Conservation (phyloP, 2,797 vertebrate genomes). For the Hypotaenidia philippensis region DNA sequence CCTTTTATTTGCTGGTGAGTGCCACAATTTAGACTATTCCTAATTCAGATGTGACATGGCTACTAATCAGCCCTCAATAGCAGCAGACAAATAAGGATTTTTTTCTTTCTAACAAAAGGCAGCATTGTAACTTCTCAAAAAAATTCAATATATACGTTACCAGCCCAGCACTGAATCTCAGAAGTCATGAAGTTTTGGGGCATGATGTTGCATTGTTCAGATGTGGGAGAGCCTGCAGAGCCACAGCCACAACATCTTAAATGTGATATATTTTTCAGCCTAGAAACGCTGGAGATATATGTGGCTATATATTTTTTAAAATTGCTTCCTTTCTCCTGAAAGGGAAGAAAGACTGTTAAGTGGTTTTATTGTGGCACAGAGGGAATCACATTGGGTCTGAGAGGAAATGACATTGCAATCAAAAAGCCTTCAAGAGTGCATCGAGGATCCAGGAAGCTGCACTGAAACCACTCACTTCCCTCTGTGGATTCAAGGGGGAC, state of each 20-base stretch:
- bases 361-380: slow-evolving; percentile 22
- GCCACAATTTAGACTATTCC: not conserved
- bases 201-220: not conserved
- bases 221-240: not conserved
- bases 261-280: not conserved
- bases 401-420: slow-evolving; percentile 27
- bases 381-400: slow-evolving; percentile 9
- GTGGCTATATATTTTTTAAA: not conserved
- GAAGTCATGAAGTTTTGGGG: not conserved
- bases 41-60: not conserved
- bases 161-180: not conserved
- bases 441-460: not conserved
- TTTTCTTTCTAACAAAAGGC: not conserved
- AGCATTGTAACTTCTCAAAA: not conserved
- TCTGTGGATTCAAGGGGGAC: rapidly evolving
- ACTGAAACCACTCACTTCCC: not conserved
- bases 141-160: not conserved
- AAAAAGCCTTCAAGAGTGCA: slow-evolving; percentile 8
- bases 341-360: slow-evolving; percentile 42
- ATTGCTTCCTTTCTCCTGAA: slow-evolving; percentile 38
- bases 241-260: not conserved
- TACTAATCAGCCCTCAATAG: not conserved
- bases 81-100: not conserved
- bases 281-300: not conserved
- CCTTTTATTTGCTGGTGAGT: slow-evolving; percentile 21